A percentile compares a stretch with the other conserved stretches of the same genome.
Evolutionary conservation across 2,888 invertebrate genomes (phyloP).

Genomic region (Bombylius major): DNA sequence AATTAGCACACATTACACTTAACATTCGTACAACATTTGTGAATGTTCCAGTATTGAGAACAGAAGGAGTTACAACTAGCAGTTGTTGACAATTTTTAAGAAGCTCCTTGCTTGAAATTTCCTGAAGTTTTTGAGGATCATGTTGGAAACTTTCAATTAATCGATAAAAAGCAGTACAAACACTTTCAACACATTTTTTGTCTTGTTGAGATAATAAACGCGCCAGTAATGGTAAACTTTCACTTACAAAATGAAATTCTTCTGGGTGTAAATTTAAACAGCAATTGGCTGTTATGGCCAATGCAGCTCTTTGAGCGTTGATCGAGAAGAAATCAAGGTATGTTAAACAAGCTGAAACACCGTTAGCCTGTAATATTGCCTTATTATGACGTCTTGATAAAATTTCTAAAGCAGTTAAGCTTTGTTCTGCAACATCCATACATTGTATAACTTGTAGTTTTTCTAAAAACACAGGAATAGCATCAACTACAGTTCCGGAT

Average conservation of each 20-base stretch:
- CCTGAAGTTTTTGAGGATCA: slow-evolving; percentile 79
- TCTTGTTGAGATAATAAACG: slow-evolving; percentile 73
- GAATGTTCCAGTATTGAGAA: slow-evolving; percentile 89
- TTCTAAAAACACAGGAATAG: slow-evolving; percentile 92
- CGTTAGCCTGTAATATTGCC: slow-evolving; percentile 86
- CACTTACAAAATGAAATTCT: slow-evolving; percentile 86
- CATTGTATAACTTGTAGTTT: slow-evolving; percentile 96
- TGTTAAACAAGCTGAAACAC: slow-evolving; percentile 90
- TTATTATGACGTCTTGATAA: slow-evolving; percentile 92
- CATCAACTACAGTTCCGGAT: slow-evolving; percentile 89
- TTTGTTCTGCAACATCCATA: slow-evolving; percentile 99
- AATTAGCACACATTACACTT: slow-evolving; percentile 90
- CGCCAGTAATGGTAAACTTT: slow-evolving; percentile 76
- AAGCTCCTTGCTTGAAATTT: slow-evolving; percentile 79
- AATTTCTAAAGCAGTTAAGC: slow-evolving; percentile 93
- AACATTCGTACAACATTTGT: slow-evolving; percentile 93
- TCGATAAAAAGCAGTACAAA: slow-evolving; percentile 91
- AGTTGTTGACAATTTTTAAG: slow-evolving; percentile 84
- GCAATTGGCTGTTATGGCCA: slow-evolving; percentile 95
- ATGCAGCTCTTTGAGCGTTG: slow-evolving; percentile 90
- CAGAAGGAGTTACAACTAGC: slow-evolving; percentile 89
- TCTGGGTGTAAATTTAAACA: slow-evolving; percentile 87
- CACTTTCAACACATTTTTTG: slow-evolving; percentile 95
- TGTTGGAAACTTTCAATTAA: slow-evolving; percentile 93
- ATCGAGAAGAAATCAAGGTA: slow-evolving; percentile 98